Percentiles rank a stretch among this genome's conserved stretches.
phyloP scores from a whole-genome alignment of 2,113 vertebrate species.

The Sprattus sprattus region DNA sequence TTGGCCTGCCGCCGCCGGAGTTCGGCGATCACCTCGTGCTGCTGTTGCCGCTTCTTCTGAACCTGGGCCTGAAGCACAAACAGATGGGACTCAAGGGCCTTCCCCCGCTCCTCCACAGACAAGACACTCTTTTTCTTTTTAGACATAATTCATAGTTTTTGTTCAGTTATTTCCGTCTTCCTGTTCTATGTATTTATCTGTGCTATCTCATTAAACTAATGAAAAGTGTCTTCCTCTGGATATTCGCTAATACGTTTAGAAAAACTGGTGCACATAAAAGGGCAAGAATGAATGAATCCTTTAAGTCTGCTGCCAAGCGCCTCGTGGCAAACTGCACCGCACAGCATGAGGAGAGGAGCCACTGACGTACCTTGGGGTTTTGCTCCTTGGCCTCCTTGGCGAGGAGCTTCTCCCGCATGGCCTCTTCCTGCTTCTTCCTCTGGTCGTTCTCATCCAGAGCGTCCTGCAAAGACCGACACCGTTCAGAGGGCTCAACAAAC shows the following conservation, averaged over 20 bases:
- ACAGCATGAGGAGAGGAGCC: background rate
- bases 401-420: conserved; percentile 89
- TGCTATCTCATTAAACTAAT: no score
- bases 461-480: conserved; percentile 70
- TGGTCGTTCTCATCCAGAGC: conserved; percentile 87
- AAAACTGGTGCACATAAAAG: background rate
- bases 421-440: conserved; percentile 91
- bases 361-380: conserved; percentile 82
- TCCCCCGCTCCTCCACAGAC: background rate
- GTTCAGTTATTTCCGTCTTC: background rate
- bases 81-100: background rate
- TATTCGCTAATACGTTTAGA: background rate
- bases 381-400: conserved; percentile 95
- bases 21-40: conserved; percentile 92
- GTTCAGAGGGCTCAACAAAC: background rate
- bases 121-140: background rate
- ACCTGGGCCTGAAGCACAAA: conserved; percentile 66
- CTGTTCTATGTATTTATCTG: background rate
- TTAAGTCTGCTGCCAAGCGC: background rate
- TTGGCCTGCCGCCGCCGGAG: conserved; percentile 88
- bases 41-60: conserved; percentile 86
- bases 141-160: no score
- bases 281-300: background rate
- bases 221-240: background rate
- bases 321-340: background rate